phyloP scores from a whole-genome alignment of 1,140 invertebrate genomes.

The Aphaenogaster rudis region DNA sequence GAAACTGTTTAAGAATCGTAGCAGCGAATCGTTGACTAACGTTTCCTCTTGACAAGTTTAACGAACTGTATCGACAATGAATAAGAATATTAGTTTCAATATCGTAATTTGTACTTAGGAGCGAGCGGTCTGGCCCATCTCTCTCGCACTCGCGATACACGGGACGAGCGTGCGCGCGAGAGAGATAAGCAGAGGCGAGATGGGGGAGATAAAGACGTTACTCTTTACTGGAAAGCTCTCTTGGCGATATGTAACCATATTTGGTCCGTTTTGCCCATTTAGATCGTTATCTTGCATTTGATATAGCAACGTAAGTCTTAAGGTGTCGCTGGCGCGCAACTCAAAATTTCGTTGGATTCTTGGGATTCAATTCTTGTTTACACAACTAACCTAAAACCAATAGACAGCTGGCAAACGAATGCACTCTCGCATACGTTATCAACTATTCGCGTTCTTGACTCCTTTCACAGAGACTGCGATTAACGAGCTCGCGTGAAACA shows the following conservation, averaged over 20 bases:
- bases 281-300: not conserved
- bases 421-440: constrained; percentile 33
- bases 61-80: not conserved
- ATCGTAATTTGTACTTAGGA: constrained; percentile 51
- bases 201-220: not conserved
- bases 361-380: constrained; percentile 75
- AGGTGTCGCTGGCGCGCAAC: not conserved
- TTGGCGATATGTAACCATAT: constrained; percentile 31
- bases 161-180: constrained; percentile 45
- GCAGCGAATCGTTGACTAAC: not conserved
- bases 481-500: constrained; percentile 50
- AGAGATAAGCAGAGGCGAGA: not conserved
- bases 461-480: constrained; percentile 63
- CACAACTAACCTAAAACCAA: constrained; percentile 74
- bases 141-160: not conserved
- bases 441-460: constrained; percentile 75
- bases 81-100: constrained; percentile 35
- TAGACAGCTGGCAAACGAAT: constrained; percentile 70
- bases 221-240: not conserved
- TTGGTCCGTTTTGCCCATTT: constrained; percentile 17
- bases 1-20: constrained; percentile 1
- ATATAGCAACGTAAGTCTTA: not conserved
- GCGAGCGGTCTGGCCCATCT: not conserved
- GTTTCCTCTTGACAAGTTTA: not conserved
- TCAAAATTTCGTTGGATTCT: constrained; percentile 64